Base-by-base conservation (phyloP, 1,140 invertebrate genomes). In the Lepidurus arcticus region DNA sequence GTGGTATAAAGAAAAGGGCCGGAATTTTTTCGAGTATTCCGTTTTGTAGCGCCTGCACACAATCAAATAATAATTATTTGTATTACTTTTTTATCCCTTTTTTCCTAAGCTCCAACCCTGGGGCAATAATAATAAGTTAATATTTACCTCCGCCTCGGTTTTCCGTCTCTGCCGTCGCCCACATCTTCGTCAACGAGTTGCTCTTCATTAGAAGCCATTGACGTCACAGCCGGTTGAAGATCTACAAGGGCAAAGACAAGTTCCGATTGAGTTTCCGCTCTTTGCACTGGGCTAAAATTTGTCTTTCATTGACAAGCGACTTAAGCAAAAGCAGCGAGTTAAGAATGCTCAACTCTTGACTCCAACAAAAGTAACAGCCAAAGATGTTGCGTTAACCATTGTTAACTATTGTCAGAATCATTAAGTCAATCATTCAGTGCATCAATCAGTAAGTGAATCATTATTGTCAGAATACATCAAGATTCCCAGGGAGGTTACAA, bases 1-100 rank as follows among this genome's bases (percentile, higher is more conserved):
- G 84, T 92, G 90, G 86, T 92, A 92, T 82, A 92, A 90, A 82
- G 91, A 92, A 87, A 93, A 93, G 83, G 92, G 92, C 85, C 91
- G 89, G 88, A 91, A 92, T 86, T 91, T 90, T 86, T 92, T 90
- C 87, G 90, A 90, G 87, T 92, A 92, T 87, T 92, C 91, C 83
- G 90, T 91, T 86, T 91, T 89, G 81, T 86, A 85, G 81, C 82
- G 80, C 75, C 80, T 78, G 44, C 74, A 79, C 44, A 47, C 24
- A 34, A 78, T 73, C 47, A 78, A n/a, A 43, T 21, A 34, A 34
- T 2, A 34, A 34, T 34, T 34, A 34, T 34, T 34, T 34, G 34
- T 34, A 34, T 34, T 34, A 34, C 34, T 3, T 34, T 34, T 34
- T 34, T 34, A 34, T 34, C 34, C 34, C 3, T 34, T 34, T 34